A percentile compares a stretch with the other conserved stretches of the same genome.
These are phyloP conservation scores for Archivesica marissinica DNA, from an alignment of 1,140 invertebrate species.

Conservation along the genomic window DNA sequence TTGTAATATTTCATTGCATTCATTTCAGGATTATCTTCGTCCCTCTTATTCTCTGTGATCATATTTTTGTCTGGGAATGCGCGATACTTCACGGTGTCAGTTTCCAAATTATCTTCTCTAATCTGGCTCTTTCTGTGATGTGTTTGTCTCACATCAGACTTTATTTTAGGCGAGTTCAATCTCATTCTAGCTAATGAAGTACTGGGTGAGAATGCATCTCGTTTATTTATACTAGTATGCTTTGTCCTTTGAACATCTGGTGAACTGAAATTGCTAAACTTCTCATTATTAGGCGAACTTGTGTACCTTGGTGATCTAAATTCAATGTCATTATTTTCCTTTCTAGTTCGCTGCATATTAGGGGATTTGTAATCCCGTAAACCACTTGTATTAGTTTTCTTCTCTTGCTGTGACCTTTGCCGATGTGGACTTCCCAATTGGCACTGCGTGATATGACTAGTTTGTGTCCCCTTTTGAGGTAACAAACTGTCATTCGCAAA, in stretches of 20 bases:
- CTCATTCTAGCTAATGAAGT: conserved; percentile 18
- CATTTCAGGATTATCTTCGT: too few species aligned
- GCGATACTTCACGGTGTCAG: too few species aligned
- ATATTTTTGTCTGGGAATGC: too few species aligned
- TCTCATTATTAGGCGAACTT: not conserved
- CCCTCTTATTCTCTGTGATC: too few species aligned
- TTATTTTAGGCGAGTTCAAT: conserved; percentile 8
- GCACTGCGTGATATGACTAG: too few species aligned
- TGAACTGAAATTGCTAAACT: not conserved
- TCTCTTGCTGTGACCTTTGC: not conserved
- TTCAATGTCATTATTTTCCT: not conserved
- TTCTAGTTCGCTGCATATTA: not conserved
- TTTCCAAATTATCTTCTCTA: not conserved
- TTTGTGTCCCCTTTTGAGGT: too few species aligned
- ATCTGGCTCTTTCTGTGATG: not conserved
- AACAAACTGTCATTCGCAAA: too few species aligned
- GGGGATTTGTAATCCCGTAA: not conserved
- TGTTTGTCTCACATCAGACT: not conserved
- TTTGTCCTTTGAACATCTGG: not conserved
- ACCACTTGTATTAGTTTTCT: not conserved
- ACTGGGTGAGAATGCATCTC: conserved; percentile 5
- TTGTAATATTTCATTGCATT: not conserved
- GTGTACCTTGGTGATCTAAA: not conserved
- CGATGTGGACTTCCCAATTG: not conserved
- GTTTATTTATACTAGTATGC: not conserved